Conservation (phyloP, 2,113 vertebrate genomes). For the Thamnaconus septentrionalis region DNA sequence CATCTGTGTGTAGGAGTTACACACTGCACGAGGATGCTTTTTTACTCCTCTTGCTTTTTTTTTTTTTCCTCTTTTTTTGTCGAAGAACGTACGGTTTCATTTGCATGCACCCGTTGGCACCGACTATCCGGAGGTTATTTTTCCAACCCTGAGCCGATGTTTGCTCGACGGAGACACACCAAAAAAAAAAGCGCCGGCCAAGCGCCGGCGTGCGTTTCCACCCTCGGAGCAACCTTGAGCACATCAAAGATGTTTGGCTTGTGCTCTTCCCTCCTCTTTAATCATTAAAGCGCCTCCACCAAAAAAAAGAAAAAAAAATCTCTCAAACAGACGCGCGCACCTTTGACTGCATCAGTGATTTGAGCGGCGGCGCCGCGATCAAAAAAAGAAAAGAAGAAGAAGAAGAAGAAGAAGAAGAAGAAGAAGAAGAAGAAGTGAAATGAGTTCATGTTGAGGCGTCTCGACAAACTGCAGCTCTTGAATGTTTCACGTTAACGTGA, state of each 20-base stretch:
- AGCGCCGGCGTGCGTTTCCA: conserved; percentile 9
- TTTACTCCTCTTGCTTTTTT: no score
- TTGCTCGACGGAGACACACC: conserved; percentile 29
- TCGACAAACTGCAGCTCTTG: no score
- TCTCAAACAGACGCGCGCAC: conserved; percentile 39
- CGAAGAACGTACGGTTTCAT: neutral
- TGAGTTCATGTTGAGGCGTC: no score
- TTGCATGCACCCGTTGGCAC: neutral
- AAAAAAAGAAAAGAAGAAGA: neutral
- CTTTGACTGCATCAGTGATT: conserved; percentile 7
- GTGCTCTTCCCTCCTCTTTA: conserved; percentile 32
- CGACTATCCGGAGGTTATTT: conserved; percentile 3
- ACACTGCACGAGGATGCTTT: no score
- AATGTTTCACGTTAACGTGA: no score
- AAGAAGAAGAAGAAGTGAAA: no score
- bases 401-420: no score
- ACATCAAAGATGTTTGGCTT: neutral
- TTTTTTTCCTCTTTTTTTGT: no score
- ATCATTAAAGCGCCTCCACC: conserved; percentile 42
- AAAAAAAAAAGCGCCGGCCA: no score
- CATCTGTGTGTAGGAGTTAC: neutral
- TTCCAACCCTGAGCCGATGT: conserved; percentile 3
- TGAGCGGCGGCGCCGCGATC: conserved; percentile 9
- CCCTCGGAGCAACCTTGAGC: conserved; percentile 10
- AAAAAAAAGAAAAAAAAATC: no score